These are phyloP conservation scores for Coenonympha glycerion DNA, from an alignment of 2,888 invertebrate species.

Conservation along the genomic window DNA sequence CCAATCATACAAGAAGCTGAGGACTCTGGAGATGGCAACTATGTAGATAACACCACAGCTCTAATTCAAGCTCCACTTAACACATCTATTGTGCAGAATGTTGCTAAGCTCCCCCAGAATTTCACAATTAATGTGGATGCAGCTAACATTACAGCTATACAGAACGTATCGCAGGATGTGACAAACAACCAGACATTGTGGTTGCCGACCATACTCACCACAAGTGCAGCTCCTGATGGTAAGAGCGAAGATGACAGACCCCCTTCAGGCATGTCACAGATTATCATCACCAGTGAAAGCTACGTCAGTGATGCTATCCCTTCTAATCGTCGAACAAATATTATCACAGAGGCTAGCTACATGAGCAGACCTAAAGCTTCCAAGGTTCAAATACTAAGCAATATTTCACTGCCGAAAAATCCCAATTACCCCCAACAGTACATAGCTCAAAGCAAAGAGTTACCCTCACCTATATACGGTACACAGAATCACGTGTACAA, in stretches of 20 bases:
- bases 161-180: slow-evolving; percentile 68
- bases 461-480: slow-evolving; percentile 56
- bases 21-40: slow-evolving; percentile 59
- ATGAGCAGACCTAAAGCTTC: slow-evolving; percentile 57
- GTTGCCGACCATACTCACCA: slow-evolving; percentile 66
- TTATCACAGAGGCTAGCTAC: slow-evolving; percentile 62
- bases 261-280: slow-evolving; percentile 59
- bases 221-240: slow-evolving; percentile 52
- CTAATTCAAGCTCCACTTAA: slow-evolving; percentile 63
- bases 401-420: slow-evolving; percentile 66
- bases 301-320: slow-evolving; percentile 57
- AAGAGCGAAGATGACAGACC: slow-evolving; percentile 59
- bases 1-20: slow-evolving; percentile 63
- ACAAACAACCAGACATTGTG: slow-evolving; percentile 64
- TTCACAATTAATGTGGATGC: slow-evolving; percentile 71
- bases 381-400: slow-evolving; percentile 72
- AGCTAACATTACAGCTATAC: slow-evolving; percentile 65
- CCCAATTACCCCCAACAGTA: slow-evolving; percentile 61
- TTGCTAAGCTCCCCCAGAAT: slow-evolving; percentile 66
- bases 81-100: slow-evolving; percentile 68
- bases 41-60: slow-evolving; percentile 59
- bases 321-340: slow-evolving; percentile 54
- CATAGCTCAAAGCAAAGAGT: slow-evolving; percentile 56
- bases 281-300: slow-evolving; percentile 68
- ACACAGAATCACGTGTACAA: slow-evolving; percentile 67